Conservation (phyloP, 2,113 vertebrate species). For the Porphyrio hochstetteri region DNA sequence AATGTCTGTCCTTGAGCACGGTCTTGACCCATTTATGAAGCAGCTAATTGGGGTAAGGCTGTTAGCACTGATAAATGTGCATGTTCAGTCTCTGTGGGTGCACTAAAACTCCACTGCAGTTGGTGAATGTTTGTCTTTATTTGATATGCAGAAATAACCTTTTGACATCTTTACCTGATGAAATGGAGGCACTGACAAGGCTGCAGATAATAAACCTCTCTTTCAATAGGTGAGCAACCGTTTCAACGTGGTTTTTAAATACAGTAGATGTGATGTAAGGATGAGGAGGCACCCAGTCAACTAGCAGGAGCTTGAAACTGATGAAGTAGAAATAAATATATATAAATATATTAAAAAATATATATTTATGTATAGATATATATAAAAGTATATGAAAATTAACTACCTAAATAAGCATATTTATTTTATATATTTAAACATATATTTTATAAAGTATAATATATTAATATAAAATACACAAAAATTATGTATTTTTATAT, state of each 20-base stretch:
- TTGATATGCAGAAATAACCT: constrained; percentile 85
- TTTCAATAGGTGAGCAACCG: constrained; percentile 85
- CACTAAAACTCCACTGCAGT: background rate
- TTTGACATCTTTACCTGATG: constrained; percentile 85
- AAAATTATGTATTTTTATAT: too few relatives aligned
- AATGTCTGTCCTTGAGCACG: background rate
- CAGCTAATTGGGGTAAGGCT: background rate
- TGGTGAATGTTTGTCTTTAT: constrained; percentile 10
- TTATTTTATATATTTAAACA: too few relatives aligned
- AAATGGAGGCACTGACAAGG: constrained; percentile 81
- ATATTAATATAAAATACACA: too few relatives aligned
- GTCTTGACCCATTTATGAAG: background rate
- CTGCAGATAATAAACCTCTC: constrained; percentile 86
- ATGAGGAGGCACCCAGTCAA: fast-evolving
- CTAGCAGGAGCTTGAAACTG: background rate
- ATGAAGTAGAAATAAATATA: background rate
- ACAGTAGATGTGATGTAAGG: background rate
- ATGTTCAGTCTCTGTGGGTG: background rate
- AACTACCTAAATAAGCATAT: too few relatives aligned
- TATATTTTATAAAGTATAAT: too few relatives aligned
- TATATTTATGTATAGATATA: too few relatives aligned
- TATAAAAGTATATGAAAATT: too few relatives aligned
- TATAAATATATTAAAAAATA: too few relatives aligned
- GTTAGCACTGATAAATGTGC: background rate
- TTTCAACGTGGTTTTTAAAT: background rate